phyloP scores from a whole-genome alignment of 2,888 invertebrate species.

The Lepidonotus clava region DNA sequence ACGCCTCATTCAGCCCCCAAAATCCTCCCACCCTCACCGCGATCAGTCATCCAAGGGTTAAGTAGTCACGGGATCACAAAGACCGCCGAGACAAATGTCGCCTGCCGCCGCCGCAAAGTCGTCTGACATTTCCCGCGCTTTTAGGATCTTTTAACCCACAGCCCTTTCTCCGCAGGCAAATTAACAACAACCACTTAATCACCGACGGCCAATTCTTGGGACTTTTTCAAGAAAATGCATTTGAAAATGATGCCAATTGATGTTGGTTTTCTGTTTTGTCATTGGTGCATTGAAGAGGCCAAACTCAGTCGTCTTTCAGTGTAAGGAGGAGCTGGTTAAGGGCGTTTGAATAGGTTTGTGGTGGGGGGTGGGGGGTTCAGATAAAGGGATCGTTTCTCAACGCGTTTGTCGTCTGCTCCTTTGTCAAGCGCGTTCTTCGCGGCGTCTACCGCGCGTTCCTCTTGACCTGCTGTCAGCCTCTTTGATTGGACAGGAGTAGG shows the following conservation, averaged over 20 bases:
- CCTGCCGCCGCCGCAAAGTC: slow-evolving; percentile 12
- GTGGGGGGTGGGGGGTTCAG: not conserved
- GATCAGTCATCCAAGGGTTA: slow-evolving; percentile 51
- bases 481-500: not conserved
- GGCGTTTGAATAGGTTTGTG: not conserved
- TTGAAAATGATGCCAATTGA: not conserved
- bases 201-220: not conserved
- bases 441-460: not conserved
- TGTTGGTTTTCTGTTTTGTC: not conserved
- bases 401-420: not conserved
- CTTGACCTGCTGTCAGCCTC: slow-evolving; percentile 27
- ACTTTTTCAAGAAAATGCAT: not conserved
- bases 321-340: not conserved
- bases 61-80: slow-evolving; percentile 44
- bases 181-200: not conserved
- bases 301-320: no score
- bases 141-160: not conserved
- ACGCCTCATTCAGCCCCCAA: no score
- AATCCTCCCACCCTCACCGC: not conserved
- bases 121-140: slow-evolving; percentile 22
- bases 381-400: not conserved
- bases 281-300: no score
- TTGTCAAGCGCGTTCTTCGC: not conserved
- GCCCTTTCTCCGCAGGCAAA: not conserved
- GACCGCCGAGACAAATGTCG: slow-evolving; percentile 28